A percentile compares a stretch with the other conserved stretches of the same genome.
These are phyloP conservation scores for Mayetiola destructor DNA, from an alignment of 2,888 invertebrate genomes.

Conservation along the genomic window DNA sequence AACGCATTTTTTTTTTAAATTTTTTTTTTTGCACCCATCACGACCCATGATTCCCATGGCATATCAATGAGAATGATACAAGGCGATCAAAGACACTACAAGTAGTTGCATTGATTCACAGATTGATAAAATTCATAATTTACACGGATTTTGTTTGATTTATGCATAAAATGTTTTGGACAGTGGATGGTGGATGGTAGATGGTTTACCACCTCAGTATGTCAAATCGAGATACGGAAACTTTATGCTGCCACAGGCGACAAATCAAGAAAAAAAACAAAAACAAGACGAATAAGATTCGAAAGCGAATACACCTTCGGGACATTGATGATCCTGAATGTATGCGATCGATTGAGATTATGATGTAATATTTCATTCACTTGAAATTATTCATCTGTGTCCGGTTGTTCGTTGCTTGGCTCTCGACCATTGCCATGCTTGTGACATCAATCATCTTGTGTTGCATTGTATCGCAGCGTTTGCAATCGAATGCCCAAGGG, in stretches of 20 bases:
- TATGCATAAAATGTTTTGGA: neutral
- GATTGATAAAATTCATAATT: conserved; percentile 10
- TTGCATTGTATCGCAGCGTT: too few species aligned
- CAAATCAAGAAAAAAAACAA: neutral
- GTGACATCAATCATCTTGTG: too few species aligned
- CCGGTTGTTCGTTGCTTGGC: neutral
- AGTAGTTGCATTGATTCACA: too few species aligned
- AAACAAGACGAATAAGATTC: neutral
- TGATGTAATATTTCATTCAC: conserved; percentile 11
- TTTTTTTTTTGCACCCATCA: too few species aligned
- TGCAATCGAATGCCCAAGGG: too few species aligned
- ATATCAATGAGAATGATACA: too few species aligned
- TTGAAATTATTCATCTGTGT: neutral
- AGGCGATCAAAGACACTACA: too few species aligned
- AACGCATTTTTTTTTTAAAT: too few species aligned
- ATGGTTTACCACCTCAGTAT: neutral
- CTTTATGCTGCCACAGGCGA: neutral
- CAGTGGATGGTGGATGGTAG: neutral
- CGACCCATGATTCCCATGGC: too few species aligned
- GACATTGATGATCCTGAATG: conserved; percentile 4
- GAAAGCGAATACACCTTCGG: neutral
- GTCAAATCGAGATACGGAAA: neutral
- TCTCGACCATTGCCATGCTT: too few species aligned
- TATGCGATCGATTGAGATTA: conserved; percentile 1
- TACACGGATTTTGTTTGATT: conserved; percentile 11